Evolutionary conservation across 2,888 invertebrate species (phyloP).

Genomic region (Thymelicus acteon): DNA sequence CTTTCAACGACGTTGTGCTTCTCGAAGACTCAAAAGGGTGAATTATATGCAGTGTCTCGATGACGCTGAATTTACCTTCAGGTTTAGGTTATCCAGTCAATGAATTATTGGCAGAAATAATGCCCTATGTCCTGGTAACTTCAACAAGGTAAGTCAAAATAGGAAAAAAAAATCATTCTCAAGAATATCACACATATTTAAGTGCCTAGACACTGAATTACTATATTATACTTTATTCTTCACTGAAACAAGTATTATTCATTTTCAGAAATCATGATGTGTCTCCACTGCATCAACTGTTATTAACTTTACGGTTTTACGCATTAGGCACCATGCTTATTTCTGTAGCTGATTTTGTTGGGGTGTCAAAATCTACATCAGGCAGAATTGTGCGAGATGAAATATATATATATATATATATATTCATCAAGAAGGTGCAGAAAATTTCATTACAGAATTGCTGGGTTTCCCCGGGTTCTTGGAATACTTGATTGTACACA

Average conservation of each 20-base stretch:
- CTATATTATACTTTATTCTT: neutral
- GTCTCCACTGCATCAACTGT: slow-evolving; percentile 45
- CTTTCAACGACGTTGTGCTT: neutral
- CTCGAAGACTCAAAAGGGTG: slow-evolving; percentile 27
- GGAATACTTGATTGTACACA: slow-evolving; percentile 47
- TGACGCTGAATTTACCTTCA: slow-evolving; percentile 40
- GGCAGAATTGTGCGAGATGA: slow-evolving; percentile 44
- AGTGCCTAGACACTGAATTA: no score
- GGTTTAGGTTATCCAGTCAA: slow-evolving; percentile 26
- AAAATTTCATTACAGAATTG: no score
- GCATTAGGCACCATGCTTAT: slow-evolving; percentile 47
- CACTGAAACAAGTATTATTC: neutral
- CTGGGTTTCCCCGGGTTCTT: slow-evolving; percentile 44
- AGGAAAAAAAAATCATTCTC: neutral
- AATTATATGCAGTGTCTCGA: slow-evolving; percentile 39
- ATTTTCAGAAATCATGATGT: slow-evolving; percentile 45
- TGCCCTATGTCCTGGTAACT: slow-evolving; percentile 23
- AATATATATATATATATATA: no score
- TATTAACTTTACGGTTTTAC: slow-evolving; percentile 47
- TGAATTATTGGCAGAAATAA: slow-evolving; percentile 10
- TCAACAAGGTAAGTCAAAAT: slow-evolving; percentile 23
- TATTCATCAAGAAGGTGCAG: slow-evolving; percentile 25
- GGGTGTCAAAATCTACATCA: slow-evolving; percentile 47
- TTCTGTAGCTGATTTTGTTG: slow-evolving; percentile 47
- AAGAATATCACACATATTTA: no score